Evolutionary conservation across 2,888 invertebrate species (phyloP).

Genomic region (Polietes domitor): DNA sequence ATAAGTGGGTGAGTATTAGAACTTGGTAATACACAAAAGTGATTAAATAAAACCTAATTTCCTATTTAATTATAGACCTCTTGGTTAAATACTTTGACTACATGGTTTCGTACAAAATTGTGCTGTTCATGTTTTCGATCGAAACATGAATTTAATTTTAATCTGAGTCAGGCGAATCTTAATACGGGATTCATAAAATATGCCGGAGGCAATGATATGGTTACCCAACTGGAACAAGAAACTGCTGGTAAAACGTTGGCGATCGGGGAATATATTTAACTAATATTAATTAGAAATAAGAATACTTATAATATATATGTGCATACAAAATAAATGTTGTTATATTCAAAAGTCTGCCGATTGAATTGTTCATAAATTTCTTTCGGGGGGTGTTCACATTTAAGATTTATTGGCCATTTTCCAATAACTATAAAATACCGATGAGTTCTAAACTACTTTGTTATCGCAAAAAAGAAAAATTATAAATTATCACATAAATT

Average conservation of each 20-base stretch:
- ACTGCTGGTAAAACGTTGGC: background rate
- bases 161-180: background rate
- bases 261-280: background rate
- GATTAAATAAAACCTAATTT: background rate
- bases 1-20: background rate
- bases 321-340: too few species aligned
- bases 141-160: background rate
- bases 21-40: background rate
- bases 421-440: too few species aligned
- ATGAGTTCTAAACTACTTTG: too few species aligned
- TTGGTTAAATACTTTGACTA: constrained; percentile 10
- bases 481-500: too few species aligned
- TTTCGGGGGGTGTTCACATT: too few species aligned
- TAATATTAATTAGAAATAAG: too few species aligned
- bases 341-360: too few species aligned
- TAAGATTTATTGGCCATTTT: too few species aligned
- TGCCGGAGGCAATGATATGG: background rate
- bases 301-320: background rate
- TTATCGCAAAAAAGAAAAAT: too few species aligned
- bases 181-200: background rate
- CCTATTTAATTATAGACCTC: constrained; percentile 17
- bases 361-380: too few species aligned
- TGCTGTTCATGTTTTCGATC: constrained; percentile 38
- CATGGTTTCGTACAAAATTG: background rate
- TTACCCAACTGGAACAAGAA: background rate